These are phyloP conservation scores for Coregonus clupeaformis DNA, from an alignment of 2,113 vertebrate genomes.

Conservation along the genomic window DNA sequence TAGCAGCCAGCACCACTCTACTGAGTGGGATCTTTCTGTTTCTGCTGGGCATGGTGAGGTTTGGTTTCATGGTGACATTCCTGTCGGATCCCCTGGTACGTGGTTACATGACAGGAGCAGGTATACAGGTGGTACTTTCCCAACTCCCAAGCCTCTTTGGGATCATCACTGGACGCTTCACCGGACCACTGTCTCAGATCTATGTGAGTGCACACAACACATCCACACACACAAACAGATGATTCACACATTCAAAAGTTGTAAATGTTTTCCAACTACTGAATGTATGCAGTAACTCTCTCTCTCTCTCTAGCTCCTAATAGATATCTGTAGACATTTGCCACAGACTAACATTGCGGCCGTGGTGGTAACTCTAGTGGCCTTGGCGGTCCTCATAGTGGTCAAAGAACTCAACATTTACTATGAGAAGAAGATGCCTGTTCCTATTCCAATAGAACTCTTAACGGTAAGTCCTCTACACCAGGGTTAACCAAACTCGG, in stretches of 20 bases:
- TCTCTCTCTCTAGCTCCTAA: slow-evolving; percentile 69
- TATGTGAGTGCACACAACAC: slow-evolving; percentile 77
- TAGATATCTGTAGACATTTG: slow-evolving; percentile 78
- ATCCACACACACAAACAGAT: neutral
- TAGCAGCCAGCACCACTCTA: slow-evolving; percentile 81
- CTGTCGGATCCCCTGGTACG: slow-evolving; percentile 91
- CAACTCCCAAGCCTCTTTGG: slow-evolving; percentile 92
- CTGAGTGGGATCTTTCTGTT: slow-evolving; percentile 88
- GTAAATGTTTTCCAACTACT: neutral
- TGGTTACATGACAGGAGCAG: slow-evolving; percentile 87
- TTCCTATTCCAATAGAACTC: slow-evolving; percentile 89
- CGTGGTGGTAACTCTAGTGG: slow-evolving; percentile 78
- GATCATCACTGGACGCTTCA: slow-evolving; percentile 62
- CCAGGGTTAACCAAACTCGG: too few relatives aligned
- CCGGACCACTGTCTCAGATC: slow-evolving; percentile 83
- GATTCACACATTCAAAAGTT: neutral
- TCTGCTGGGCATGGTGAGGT: slow-evolving; percentile 84
- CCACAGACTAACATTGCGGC: slow-evolving; percentile 74
- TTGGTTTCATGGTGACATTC: slow-evolving; percentile 93
- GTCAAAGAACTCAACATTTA: slow-evolving; percentile 84
- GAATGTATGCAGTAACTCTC: neutral
- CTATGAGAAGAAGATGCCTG: slow-evolving; percentile 72
- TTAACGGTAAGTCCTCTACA: slow-evolving; percentile 73
- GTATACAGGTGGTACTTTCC: slow-evolving; percentile 83
- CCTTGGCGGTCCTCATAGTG: slow-evolving; percentile 76